Evolutionary conservation across 2,888 invertebrate genomes (phyloP).

Genomic region (Tridacna crocea): DNA sequence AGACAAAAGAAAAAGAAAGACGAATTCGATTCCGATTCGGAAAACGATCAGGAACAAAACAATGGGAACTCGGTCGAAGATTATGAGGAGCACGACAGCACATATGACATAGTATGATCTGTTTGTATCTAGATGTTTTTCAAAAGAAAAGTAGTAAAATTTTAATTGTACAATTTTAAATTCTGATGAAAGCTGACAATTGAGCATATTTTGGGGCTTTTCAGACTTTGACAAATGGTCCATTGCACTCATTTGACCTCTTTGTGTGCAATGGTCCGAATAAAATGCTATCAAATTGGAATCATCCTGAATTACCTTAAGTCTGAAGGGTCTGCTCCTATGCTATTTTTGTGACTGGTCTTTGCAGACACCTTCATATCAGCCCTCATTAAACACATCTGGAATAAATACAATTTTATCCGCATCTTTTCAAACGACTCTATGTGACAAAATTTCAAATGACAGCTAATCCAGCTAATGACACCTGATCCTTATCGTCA

Average conservation of each 20-base stretch:
- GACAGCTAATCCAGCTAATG: no score
- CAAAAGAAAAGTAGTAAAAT: no score
- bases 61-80: slow-evolving; percentile 51
- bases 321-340: no score
- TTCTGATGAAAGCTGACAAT: no score
- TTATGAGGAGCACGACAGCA: slow-evolving; percentile 55
- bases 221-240: not conserved
- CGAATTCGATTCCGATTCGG: slow-evolving; percentile 63
- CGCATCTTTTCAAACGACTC: no score
- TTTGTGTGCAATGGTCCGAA: not conserved
- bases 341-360: no score
- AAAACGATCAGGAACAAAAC: slow-evolving; percentile 55
- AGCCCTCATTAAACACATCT: no score
- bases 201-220: not conserved
- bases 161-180: no score
- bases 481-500: no score
- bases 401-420: no score
- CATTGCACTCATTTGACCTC: not conserved
- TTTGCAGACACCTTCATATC: no score
- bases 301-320: not conserved
- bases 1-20: slow-evolving; percentile 74
- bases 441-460: no score
- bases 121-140: not conserved
- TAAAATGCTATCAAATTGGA: not conserved
- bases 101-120: slow-evolving; percentile 66